Evolutionary conservation across 2,888 invertebrate species (phyloP).

Genomic region (Acleris holmiana): DNA sequence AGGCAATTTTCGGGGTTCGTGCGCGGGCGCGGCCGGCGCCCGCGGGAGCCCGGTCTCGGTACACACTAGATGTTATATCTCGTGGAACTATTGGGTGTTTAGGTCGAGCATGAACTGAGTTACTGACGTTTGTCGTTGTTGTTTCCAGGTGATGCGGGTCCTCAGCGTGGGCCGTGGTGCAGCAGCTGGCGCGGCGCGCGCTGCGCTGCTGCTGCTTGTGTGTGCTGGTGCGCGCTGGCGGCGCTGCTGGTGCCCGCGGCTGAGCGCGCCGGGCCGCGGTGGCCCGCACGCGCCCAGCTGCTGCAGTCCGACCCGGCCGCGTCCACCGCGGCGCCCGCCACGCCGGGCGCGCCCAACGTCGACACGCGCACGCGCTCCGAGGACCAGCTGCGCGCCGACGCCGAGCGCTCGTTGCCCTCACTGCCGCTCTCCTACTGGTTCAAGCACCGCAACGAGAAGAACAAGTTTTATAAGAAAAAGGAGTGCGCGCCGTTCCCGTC

Average conservation of each 20-base stretch:
- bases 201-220: constrained; percentile 71
- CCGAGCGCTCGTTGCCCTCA: constrained; percentile 91
- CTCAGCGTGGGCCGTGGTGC: constrained; percentile 56
- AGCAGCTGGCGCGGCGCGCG: constrained; percentile 63
- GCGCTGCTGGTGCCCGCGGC: constrained; percentile 66
- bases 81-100: too few relatives aligned
- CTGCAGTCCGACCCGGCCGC: constrained; percentile 58
- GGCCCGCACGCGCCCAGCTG: constrained; percentile 52
- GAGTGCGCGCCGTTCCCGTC: constrained; percentile 94
- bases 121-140: constrained; percentile 15
- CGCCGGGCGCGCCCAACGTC: constrained; percentile 44
- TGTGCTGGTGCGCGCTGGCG: constrained; percentile 71
- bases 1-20: too few relatives aligned
- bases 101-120: not conserved
- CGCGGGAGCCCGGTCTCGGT: too few relatives aligned
- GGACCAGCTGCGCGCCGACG: constrained; percentile 90
- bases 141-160: constrained; percentile 70
- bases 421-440: constrained; percentile 94
- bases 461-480: constrained; percentile 86
- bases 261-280: constrained; percentile 65
- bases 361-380: constrained; percentile 83
- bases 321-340: constrained; percentile 45
- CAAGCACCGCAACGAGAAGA: constrained; percentile 91
- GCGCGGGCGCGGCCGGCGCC: too few relatives aligned
- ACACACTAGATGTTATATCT: too few relatives aligned